A percentile compares a stretch with the other conserved stretches of the same genome.
These are phyloP conservation scores for Mungos mungo DNA, from an alignment of 2,113 vertebrate species.

Conservation along the genomic window DNA sequence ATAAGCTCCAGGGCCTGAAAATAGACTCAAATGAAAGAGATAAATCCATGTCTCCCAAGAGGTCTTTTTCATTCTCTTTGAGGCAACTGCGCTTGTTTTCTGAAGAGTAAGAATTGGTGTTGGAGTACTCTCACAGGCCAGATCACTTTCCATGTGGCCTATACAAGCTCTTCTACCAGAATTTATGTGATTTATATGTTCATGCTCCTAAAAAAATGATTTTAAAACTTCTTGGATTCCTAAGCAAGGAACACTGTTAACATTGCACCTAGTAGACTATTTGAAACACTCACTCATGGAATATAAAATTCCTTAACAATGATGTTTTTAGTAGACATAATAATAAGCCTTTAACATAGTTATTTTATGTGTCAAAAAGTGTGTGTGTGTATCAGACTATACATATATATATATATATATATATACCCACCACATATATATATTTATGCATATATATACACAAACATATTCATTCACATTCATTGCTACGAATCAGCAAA, in stretches of 20 bases:
- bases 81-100: not conserved
- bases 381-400: too few species aligned
- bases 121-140: not conserved
- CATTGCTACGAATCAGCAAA: not conserved
- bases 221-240: not conserved
- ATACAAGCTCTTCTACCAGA: not conserved
- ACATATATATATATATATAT: not conserved
- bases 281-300: not conserved
- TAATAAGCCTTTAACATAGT: not conserved
- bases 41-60: not conserved
- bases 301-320: not conserved
- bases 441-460: not conserved
- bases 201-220: not conserved
- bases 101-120: not conserved
- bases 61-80: not conserved
- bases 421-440: not conserved
- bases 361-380: not conserved
- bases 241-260: not conserved
- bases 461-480: not conserved
- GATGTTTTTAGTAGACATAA: not conserved
- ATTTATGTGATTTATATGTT: not conserved
- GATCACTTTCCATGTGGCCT: not conserved
- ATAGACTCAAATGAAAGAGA: not conserved
- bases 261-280: not conserved
- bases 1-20: not conserved